Evolutionary conservation across 2,797 vertebrate species (phyloP), one percentile per base, ranked within the genome.

Genomic region (Glossophaga mutica): DNA sequence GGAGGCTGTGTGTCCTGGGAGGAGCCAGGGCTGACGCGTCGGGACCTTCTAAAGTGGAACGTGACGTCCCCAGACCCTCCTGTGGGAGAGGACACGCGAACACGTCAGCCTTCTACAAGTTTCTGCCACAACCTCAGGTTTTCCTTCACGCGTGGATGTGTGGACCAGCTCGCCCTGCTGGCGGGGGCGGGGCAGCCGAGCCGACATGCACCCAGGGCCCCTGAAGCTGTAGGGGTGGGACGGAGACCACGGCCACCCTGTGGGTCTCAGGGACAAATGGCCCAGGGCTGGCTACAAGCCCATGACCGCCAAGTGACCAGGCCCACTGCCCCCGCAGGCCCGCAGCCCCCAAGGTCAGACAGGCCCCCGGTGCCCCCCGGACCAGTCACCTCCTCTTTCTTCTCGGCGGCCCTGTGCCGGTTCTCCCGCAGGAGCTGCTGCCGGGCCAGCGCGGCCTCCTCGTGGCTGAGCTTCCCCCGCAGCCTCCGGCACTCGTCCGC

Each of bases 371-470:
- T 1, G 2, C 11, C 5, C 9, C 5, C 32, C 0, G 0, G 1
- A 2, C 1, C 19, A 3, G 37, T 95, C 98, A 99, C 99, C 99
- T 99, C 98, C 95, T 99, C 98, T 98, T 99, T 99, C 96, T 50
- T 98, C 67, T 98, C 97, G 77, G 98, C 95, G 8, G 98, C 99
- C 91, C 98, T 98, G 97, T 97, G 98, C 96, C 99, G 99, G 91
- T 99, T 99, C 92, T 98, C 98, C 87, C 98, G 98, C 77, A 97
- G 95, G 21, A 99, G 86, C 19, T 97, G 98, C 59, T 98, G 98
- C 83, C 97, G 99, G 19, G 99, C 99, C 96, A 99, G 97, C n/a
- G 98, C 96, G 4, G 98, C 99, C 96, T 99, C 99, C 96, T 99
- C 98, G 0, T 98, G 97, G 97, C 98, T 99, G 82, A 99, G 99